Evolutionary conservation across 2,113 vertebrate species (phyloP), one percentile per base, ranked within the genome.

Genomic region (Pitta sordida): DNA sequence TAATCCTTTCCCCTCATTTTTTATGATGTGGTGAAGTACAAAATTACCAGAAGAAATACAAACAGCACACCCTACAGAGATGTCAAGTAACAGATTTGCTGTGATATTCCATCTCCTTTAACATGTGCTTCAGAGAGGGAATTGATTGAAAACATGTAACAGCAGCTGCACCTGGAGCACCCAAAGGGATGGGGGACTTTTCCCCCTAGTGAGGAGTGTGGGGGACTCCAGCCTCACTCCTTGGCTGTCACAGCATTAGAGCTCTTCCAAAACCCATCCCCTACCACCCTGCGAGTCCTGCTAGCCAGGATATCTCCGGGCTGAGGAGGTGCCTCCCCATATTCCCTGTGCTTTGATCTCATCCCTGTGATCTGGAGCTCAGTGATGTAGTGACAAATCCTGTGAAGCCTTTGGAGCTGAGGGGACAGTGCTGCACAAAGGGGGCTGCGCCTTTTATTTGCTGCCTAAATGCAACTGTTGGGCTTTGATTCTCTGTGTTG

Each of bases 391-490:
- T 1, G 12, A 55, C 75, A 67, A 32, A 64, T 12, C 70, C 86
- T 56, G 23, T 55, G 43, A 32, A 52, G 20, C 34, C 32, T 30
- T 39, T 13, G 53, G 62, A 24, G 12, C 22, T 36, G 30, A 4
- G 77, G 20, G 59, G 32, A 14, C 32, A 49, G 41, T 1, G 4
- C 8, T 16, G 10, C 4, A 3, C 58, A 13, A 2, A 2, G 5
- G 24, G n/a, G 13, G 29, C 68, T 53, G 49, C 64, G 58, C 3
- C 16, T 16, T 32, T 34, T 7, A 15, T 80, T 64, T 44, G 48
- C 71, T 22, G 23, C 5, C 0, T 29, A n/a, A 46, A 17, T 23
- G 58, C 0, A 1, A 18, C 20, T 21, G 11, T 7, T 43, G 46
- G 59, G 71, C 60, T 90, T 36, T 64, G 83, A 44, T 59, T 68